phyloP scores from a whole-genome alignment of 2,888 invertebrate genomes.

The Therioaphis trifolii region DNA sequence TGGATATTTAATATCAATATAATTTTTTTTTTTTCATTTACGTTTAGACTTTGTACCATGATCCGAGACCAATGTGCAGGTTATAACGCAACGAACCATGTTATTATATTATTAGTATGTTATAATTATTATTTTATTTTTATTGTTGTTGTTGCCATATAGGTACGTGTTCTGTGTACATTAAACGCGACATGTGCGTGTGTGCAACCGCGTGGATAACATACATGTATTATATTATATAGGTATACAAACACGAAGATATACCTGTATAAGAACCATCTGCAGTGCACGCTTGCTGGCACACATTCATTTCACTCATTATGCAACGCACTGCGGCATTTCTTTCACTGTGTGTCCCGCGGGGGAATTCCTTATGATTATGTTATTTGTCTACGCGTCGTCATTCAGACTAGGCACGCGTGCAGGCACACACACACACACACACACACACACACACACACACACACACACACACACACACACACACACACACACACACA shows the following conservation, averaged over 20 bases:
- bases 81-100: conserved; percentile 55
- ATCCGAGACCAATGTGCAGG: conserved; percentile 51
- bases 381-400: conserved; percentile 30
- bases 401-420: not conserved
- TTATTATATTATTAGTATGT: conserved; percentile 47
- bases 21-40: conserved; percentile 10
- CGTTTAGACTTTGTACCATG: not conserved
- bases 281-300: conserved; percentile 43
- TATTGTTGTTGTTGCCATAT: conserved; percentile 1
- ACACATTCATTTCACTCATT: conserved; percentile 61
- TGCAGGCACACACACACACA: not conserved
- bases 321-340: conserved; percentile 53
- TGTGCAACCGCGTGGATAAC: conserved; percentile 20
- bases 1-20: not conserved
- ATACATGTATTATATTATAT: not conserved
- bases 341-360: conserved; percentile 32
- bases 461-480: not conserved
- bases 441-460: not conserved
- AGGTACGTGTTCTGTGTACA: conserved; percentile 13
- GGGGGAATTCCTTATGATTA: conserved; percentile 27
- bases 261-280: conserved; percentile 33
- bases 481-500: too few relatives aligned
- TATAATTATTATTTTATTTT: conserved; percentile 36
- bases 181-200: conserved; percentile 39
- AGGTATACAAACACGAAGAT: conserved; percentile 15